Percentiles rank a stretch among this genome's conserved stretches.
Evolutionary conservation across 2,888 invertebrate genomes (phyloP).

Genomic region (Erannis defoliaria): DNA sequence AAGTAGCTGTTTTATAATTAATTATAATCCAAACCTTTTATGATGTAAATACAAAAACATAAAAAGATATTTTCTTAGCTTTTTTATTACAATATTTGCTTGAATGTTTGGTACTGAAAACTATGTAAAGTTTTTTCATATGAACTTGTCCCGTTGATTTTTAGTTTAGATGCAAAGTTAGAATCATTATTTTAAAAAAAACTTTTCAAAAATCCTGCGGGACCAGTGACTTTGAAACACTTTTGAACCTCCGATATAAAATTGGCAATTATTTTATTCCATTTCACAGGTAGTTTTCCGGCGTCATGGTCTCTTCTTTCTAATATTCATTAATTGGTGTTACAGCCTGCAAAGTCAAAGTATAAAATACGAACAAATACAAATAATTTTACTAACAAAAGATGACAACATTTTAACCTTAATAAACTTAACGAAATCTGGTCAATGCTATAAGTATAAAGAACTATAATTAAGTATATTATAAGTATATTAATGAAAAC

Average conservation of each 20-base stretch:
- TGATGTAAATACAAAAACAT: too few species aligned
- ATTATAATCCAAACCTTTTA: too few species aligned
- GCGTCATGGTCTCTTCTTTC: not conserved
- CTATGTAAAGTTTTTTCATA: not conserved
- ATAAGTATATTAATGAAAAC: too few species aligned
- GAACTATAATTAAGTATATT: too few species aligned
- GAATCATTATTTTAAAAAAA: too few species aligned
- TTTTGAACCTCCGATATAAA: not conserved
- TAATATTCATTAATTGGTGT: not conserved
- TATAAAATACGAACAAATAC: too few species aligned
- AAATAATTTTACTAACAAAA: too few species aligned
- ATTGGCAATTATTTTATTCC: not conserved
- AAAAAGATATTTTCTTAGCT: too few species aligned
- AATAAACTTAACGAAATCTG: too few species aligned
- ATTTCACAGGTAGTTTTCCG: not conserved
- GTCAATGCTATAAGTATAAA: too few species aligned
- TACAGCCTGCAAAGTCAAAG: not conserved
- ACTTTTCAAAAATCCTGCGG: not conserved
- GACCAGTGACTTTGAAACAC: not conserved
- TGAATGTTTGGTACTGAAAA: slow-evolving; percentile 1
- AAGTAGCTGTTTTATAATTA: too few species aligned
- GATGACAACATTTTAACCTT: too few species aligned
- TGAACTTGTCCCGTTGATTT: not conserved
- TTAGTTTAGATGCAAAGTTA: not conserved
- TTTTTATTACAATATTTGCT: not conserved